Evolutionary conservation across 2,113 vertebrate species (phyloP).

Genomic region (Helogale parvula): DNA sequence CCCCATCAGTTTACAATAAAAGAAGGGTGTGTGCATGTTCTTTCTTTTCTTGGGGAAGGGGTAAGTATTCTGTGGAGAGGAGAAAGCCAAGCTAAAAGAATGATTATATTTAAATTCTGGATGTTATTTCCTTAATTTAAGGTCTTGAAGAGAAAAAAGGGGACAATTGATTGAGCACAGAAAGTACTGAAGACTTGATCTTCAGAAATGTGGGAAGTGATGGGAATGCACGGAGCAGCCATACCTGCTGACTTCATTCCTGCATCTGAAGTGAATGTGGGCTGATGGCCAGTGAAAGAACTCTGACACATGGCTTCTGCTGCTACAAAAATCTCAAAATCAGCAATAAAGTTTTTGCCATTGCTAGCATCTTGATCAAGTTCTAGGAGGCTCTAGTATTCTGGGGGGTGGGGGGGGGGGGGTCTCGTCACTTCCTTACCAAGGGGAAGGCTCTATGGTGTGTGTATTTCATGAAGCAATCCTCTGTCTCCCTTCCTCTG

Average conservation of each 20-base stretch:
- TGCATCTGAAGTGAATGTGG: neutral
- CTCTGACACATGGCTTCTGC: neutral
- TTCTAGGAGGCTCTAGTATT: neutral
- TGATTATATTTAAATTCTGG: neutral
- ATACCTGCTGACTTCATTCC: neutral
- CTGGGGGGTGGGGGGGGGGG: no score
- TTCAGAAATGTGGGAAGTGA: neutral
- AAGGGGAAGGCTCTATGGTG: neutral
- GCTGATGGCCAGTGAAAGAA: neutral
- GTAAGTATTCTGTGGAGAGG: neutral
- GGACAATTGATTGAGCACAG: neutral
- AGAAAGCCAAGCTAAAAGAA: neutral
- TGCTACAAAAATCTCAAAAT: neutral
- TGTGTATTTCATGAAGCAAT: neutral
- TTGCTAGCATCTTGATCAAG: neutral
- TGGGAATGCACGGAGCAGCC: neutral
- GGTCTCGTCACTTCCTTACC: neutral
- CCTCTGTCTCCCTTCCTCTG: neutral
- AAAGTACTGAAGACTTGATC: neutral
- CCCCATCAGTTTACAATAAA: neutral
- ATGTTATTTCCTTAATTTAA: slow-evolving; percentile 35
- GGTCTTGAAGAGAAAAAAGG: slow-evolving; percentile 34
- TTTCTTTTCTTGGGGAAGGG: neutral
- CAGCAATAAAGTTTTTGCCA: neutral
- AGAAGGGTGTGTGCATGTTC: neutral